Percentiles rank a stretch among this genome's conserved stretches.
Evolutionary conservation across 2,797 vertebrate species (phyloP).

Genomic region (Naso thynnoides): DNA sequence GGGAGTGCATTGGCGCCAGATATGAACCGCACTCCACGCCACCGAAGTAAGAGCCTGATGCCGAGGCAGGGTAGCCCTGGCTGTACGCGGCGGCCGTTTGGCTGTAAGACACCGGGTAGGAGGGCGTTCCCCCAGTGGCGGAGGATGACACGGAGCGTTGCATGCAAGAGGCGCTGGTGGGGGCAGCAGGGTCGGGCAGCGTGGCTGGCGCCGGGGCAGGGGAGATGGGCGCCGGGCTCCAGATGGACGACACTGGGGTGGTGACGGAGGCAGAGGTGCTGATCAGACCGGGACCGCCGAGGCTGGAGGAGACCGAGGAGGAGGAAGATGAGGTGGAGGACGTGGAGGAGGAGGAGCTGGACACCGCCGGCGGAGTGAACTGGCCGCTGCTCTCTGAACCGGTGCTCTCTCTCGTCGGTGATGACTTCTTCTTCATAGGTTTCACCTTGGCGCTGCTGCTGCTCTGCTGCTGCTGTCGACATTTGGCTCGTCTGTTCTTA

Average conservation of each 20-base stretch:
- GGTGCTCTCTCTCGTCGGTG: slow-evolving; percentile 92
- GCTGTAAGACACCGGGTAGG: slow-evolving; percentile 92
- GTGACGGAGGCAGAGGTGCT: slow-evolving; percentile 80
- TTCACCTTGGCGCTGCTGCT: slow-evolving; percentile 88
- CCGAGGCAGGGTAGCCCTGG: slow-evolving; percentile 88
- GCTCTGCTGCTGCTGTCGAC: slow-evolving; percentile 93
- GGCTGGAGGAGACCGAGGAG: slow-evolving; percentile 61
- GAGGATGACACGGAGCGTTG: slow-evolving; percentile 87
- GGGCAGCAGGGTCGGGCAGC: slow-evolving; percentile 86
- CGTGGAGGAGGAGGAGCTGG: slow-evolving; percentile 89
- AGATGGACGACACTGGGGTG: slow-evolving; percentile 92
- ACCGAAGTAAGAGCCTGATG: slow-evolving; percentile 91
- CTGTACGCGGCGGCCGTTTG: slow-evolving; percentile 91
- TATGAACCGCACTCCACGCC: slow-evolving; percentile 96
- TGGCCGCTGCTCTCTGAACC: slow-evolving; percentile 95
- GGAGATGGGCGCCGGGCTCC: slow-evolving; percentile 96
- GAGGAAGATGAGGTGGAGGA: slow-evolving; percentile 86
- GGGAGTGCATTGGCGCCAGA: slow-evolving; percentile 94
- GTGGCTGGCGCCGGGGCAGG: slow-evolving; percentile 86
- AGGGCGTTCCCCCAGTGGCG: slow-evolving; percentile 67
- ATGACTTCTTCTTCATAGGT: slow-evolving; percentile 94
- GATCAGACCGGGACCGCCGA: slow-evolving; percentile 72
- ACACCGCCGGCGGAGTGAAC: slow-evolving; percentile 91
- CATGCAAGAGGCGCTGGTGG: slow-evolving; percentile 92
- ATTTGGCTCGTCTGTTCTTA: slow-evolving; percentile 96